These are phyloP conservation scores for Dendrolimus punctatus DNA, from an alignment of 1,140 invertebrate genomes.

Conservation along the genomic window DNA sequence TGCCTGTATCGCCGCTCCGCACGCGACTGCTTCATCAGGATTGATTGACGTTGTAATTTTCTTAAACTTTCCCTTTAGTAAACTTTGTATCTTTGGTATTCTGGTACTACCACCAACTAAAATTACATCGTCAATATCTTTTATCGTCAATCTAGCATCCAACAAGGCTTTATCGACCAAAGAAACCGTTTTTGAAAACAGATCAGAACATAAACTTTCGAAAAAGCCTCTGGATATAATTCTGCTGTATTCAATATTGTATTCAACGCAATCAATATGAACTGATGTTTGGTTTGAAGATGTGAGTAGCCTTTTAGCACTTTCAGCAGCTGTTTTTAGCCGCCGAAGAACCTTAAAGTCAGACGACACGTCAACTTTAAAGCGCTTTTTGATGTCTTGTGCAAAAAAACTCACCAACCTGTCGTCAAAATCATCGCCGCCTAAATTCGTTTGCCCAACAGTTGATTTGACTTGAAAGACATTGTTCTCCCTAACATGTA, in stretches of 20 bases:
- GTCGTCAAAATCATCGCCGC: conserved; percentile 86
- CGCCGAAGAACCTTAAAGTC: conserved; percentile 74
- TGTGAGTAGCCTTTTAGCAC: conserved; percentile 85
- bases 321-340: conserved; percentile 85
- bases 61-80: conserved; percentile 60
- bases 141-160: conserved; percentile 78
- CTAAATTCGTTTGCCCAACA: conserved; percentile 74
- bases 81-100: conserved; percentile 70
- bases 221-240: conserved; percentile 50
- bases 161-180: conserved; percentile 65
- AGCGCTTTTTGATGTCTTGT: conserved; percentile 66
- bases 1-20: conserved; percentile 68
- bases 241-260: conserved; percentile 56
- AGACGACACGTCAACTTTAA: conserved; percentile 63
- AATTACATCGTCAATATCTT: conserved; percentile 77
- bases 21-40: conserved; percentile 69
- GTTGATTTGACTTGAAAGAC: conserved; percentile 80
- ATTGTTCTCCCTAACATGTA: conserved; percentile 81
- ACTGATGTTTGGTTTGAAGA: conserved; percentile 82
- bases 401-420: conserved; percentile 78
- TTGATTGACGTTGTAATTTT: conserved; percentile 63
- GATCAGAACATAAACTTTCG: conserved; percentile 70
- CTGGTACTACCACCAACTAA: conserved; percentile 81
- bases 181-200: conserved; percentile 59
- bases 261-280: conserved; percentile 83